phyloP scores from a whole-genome alignment of 2,888 invertebrate species.

The Venustoraphidia nigricollis region DNA sequence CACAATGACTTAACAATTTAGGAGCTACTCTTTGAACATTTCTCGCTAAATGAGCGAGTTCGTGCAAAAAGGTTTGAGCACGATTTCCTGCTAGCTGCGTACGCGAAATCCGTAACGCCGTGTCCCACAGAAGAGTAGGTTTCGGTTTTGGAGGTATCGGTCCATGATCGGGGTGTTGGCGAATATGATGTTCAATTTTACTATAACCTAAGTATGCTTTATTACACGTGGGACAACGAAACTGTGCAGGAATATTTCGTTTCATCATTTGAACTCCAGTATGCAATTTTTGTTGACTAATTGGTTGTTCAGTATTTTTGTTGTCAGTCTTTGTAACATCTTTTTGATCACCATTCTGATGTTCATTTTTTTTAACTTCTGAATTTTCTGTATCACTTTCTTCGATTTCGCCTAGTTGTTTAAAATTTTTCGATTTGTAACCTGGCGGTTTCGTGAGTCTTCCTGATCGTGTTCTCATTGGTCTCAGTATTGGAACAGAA shows the following conservation, averaged over 20 bases:
- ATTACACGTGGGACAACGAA: conserved; percentile 44
- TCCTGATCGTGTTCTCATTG: conserved; percentile 21
- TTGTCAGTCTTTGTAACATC: not conserved
- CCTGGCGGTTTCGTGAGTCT: conserved; percentile 22
- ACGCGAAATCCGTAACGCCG: conserved; percentile 21
- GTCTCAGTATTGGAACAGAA: conserved; percentile 7
- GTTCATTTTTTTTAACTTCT: not conserved
- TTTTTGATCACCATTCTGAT: not conserved
- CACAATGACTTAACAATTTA: conserved; percentile 19
- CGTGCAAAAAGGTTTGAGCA: conserved; percentile 22
- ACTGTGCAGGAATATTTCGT: conserved; percentile 33
- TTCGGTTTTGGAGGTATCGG: conserved; percentile 17
- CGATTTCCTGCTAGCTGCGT: conserved; percentile 19
- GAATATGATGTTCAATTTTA: conserved; percentile 43
- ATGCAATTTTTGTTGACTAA: conserved; percentile 6
- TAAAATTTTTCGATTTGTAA: conserved; percentile 17
- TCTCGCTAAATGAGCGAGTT: conserved; percentile 21
- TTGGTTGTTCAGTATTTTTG: conserved; percentile 13
- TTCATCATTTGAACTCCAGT: conserved; percentile 14
- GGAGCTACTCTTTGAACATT: conserved; percentile 22
- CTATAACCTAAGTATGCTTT: conserved; percentile 45
- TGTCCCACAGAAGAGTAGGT: conserved; percentile 21
- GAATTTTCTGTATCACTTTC: not conserved
- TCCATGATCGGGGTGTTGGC: conserved; percentile 44
- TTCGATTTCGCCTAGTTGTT: not conserved